Evolutionary conservation across 1,140 invertebrate species (phyloP), one percentile per base, ranked within the genome.

Genomic region (Brachionus plicatilis): DNA sequence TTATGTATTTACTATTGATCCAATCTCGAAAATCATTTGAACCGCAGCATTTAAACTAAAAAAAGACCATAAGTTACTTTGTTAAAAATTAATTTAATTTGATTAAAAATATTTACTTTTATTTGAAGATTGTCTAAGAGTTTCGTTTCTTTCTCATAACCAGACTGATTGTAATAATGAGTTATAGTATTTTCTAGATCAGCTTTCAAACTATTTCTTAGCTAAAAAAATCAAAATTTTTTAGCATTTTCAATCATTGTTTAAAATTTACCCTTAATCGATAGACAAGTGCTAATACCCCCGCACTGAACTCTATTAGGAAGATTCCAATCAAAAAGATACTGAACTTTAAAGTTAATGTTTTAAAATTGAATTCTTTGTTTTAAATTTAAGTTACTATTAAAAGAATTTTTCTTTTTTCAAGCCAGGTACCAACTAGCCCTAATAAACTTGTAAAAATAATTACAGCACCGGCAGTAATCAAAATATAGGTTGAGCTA

Each of bases 41-140:
- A 45, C 79, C 79, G 37, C 79, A 82, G 27, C 79, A 82, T 65
- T 82, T 82, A 68, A 82, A 82, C 79, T 82, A 17, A n/a, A 47
- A 12, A 20, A 2, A 5, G 20, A 17, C 1, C 3, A 43, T 7
- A 37, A 37, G 6, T 37, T 37, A 37, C 33, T 37, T 37, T 37
- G 33, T 6, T 37, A 6, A 37, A 37, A 45, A 60, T 27, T 27
- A 29, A 80, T 37, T 60, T 24, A 41, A 6, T 27, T 50, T 66
- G 4, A 66, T 43, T 66, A 27, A 43, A 56, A 80, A 37, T 20
- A 60, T 60, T 20, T 68, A 68, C 65, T 82, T 68, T 82, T 60
- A 65, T 65, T 82, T 82, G 79, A 43, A 82, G 79, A 47, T 82
- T 65, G 43, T 82, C 79, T 12, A 82, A 45, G 17, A 82, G 27